Base-by-base conservation (phyloP, 2,797 vertebrate genomes). In the Phalloptychus januarius region DNA sequence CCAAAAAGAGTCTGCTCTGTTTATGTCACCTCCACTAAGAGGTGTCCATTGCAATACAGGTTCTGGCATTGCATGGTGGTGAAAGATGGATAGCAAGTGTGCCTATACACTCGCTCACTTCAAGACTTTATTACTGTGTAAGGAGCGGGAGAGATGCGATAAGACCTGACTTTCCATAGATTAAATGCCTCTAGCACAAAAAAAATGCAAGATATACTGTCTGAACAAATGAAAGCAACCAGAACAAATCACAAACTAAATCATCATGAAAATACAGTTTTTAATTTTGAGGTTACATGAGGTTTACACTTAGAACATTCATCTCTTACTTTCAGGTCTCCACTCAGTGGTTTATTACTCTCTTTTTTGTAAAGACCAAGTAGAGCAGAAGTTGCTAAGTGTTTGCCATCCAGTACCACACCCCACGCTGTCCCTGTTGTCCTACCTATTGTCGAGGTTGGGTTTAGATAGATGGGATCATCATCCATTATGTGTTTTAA, bases 21-120 rank as follows among this genome's bases (percentile, higher is more conserved):
- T 81, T 18, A 61, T 76, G 72, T 83, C 71, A 28, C 28, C 65
- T 75, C 84, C 78, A 79, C 74, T 71, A 80, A 72, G 56, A 61
- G 71, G 83, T 86, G 75, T 88, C 56, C 61, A 72, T 74, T 82
- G 87, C 86, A 89, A 89, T 85, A 83, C 80, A 77, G 87, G 86
- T 79, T 40, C 25, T 70, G 78, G 92, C 95, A 95, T 95, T 95
- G 87, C 90, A 74, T 94, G 88, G 94, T 94, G 94, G 78, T 94
- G 95, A 95, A 81, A 93, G 95, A 95, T 87, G 88, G 87, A 87
- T 79, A 82, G 88, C 74, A 40, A 78, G 88, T 84, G 82, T 52
- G 46, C 76, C 33, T 87, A 84, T 84, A 65, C 79, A 75, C 82
- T 50, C 50, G 79, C 78, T 82, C 86, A 88, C 88, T 79, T 83